phyloP scores from a whole-genome alignment of 2,888 invertebrate species.

The Dimorphilus gyrociliatus region DNA sequence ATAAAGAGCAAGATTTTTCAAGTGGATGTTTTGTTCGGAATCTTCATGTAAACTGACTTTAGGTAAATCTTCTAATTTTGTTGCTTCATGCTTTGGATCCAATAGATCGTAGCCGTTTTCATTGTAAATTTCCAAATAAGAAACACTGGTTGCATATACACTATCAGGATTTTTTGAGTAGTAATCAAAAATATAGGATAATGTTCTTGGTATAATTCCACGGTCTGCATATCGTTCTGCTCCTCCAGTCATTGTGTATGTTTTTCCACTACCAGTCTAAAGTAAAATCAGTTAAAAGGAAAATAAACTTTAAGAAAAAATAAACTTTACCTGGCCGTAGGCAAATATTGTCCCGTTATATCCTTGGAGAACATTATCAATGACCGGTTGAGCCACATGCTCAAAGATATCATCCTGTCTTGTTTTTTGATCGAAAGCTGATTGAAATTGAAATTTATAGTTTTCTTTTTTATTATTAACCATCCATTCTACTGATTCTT shows the following conservation, averaged over 20 bases:
- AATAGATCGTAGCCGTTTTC: constrained; percentile 37
- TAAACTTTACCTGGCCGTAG: constrained; percentile 34
- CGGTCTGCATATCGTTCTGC: constrained; percentile 32
- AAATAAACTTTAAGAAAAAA: background rate
- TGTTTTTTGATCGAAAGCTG: constrained; percentile 29
- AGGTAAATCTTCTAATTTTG: constrained; percentile 37
- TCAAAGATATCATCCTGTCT: constrained; percentile 37
- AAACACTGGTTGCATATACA: constrained; percentile 29
- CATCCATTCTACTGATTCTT: constrained; percentile 29
- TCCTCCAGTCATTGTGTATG: constrained; percentile 39
- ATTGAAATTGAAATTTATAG: constrained; percentile 35
- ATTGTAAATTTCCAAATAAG: constrained; percentile 39
- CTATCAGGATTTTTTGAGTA: constrained; percentile 28
- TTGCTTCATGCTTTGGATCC: constrained; percentile 35
- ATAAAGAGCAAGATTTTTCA: constrained; percentile 36
- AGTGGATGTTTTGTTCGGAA: constrained; percentile 34
- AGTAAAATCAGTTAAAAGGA: constrained; percentile 1
- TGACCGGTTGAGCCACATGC: constrained; percentile 34
- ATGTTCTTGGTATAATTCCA: constrained; percentile 35
- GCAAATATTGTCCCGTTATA: constrained; percentile 40
- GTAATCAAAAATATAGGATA: constrained; percentile 34
- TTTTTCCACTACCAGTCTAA: constrained; percentile 39
- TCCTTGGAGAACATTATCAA: constrained; percentile 36
- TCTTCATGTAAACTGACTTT: constrained; percentile 37
- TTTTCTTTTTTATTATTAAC: constrained; percentile 37